A percentile compares a stretch with the other conserved stretches of the same genome.
Evolutionary conservation across 2,888 invertebrate species (phyloP).

Genomic region (Cataglyphis rosenhaueri): DNA sequence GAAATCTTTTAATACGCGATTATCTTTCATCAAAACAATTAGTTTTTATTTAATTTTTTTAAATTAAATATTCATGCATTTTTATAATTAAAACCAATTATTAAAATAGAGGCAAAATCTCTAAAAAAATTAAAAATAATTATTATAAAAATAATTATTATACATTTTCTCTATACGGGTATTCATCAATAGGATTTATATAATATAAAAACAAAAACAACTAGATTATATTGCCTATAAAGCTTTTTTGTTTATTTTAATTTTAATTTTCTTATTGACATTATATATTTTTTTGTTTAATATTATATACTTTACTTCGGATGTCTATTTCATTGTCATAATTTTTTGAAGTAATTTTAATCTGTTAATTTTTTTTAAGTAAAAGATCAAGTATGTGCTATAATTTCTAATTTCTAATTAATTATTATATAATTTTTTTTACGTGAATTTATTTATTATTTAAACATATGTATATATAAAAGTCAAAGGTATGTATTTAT

Average conservation of each 20-base stretch:
- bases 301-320: background rate
- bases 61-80: slow-evolving; percentile 14
- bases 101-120: background rate
- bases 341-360: background rate
- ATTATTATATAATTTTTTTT: background rate
- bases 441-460: background rate
- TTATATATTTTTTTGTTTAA: background rate
- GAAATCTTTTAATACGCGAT: slow-evolving; percentile 4
- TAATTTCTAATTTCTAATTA: slow-evolving; percentile 4
- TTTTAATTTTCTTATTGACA: background rate
- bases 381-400: background rate
- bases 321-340: background rate
- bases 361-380: background rate
- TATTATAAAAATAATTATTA: slow-evolving; percentile 23
- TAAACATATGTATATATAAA: background rate
- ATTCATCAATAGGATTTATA: slow-evolving; percentile 23
- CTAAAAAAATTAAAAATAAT: background rate
- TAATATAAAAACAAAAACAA: background rate
- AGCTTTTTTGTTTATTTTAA: background rate
- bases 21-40: background rate
- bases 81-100: slow-evolving; percentile 27
- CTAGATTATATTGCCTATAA: background rate
- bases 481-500: background rate
- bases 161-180: background rate
- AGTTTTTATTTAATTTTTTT: slow-evolving; percentile 8